Evolutionary conservation across 2,113 vertebrate species (phyloP), one percentile per base, ranked within the genome.

Genomic region (Rhinoderma darwinii): DNA sequence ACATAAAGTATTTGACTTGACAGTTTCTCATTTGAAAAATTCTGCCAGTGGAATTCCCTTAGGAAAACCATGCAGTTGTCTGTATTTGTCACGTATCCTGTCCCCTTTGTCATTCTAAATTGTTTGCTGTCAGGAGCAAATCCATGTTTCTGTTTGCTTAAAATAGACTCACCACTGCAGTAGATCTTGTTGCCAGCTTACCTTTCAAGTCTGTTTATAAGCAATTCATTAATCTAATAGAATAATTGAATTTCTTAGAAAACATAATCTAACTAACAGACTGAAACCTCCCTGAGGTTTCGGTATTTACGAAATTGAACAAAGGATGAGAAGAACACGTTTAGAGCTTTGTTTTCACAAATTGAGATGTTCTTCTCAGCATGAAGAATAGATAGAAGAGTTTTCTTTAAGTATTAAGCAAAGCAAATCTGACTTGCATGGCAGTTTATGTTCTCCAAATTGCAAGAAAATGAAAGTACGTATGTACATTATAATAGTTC

Each of bases 171-270:
- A 25, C 63, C 82, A 74, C 35, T 30, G 32, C 35, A 74, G 7
- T n/a, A 54, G 73, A 72, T 73, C 35, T 51, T 25, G 43, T 32
- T 59, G 30, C 20, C 47, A 35, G 66, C 22, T 54, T 72, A 83
- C 30, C 17, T 37, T 73, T 72, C 43, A 22, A 83, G 22, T 74
- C 68, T 75, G 83, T 74, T 59, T 84, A 72, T 18, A 75, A 84
- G 54, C 54, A 76, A 77, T 66, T 85, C 27, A 66, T 85, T 85
- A 50, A n/a, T 77, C 56, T 66, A 85, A 85, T 59, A 66, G 84
- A 85, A 85, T 76, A 76, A 85, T 35, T 66, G 41, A 85, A 85
- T 63, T 85, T 77, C 50, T 77, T 32, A 61, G 17, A 63, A 85
- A 59, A 77, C 56, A 47, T 66, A 77, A 50, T 85, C 41, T 77